phyloP scores from a whole-genome alignment of 2,888 invertebrate genomes.

The Bhutanitis thaidina region DNA sequence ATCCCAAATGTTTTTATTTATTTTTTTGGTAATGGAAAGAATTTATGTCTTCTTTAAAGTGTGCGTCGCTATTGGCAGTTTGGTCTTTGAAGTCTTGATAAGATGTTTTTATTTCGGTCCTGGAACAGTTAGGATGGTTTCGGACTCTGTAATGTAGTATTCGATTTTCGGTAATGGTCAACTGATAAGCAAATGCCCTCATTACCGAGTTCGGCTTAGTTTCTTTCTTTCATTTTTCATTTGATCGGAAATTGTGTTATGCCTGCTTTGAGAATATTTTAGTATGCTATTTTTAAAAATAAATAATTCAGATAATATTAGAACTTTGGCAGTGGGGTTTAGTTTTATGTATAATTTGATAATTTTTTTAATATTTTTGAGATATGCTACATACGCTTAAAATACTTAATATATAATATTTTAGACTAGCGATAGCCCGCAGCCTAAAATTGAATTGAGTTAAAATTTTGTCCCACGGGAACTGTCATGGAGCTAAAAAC shows the following conservation, averaged over 20 bases:
- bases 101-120: constrained; percentile 70
- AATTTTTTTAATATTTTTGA: too few relatives aligned
- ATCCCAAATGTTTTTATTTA: constrained; percentile 73
- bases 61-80: constrained; percentile 64
- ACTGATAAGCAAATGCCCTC: constrained; percentile 78
- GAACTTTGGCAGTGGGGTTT: too few relatives aligned
- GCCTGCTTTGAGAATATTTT: not conserved
- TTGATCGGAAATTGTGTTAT: constrained; percentile 27
- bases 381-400: too few relatives aligned
- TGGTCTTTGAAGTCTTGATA: constrained; percentile 57
- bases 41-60: constrained; percentile 72
- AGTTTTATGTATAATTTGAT: too few relatives aligned
- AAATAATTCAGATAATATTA: not conserved
- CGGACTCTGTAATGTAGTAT: constrained; percentile 75
- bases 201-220: constrained; percentile 67
- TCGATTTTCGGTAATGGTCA: constrained; percentile 80
- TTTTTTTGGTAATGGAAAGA: constrained; percentile 61
- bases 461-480: too few relatives aligned
- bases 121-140: constrained; percentile 48
- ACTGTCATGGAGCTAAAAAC: too few relatives aligned
- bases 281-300: constrained; percentile 8
- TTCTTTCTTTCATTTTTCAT: constrained; percentile 62
- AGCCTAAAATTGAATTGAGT: too few relatives aligned
- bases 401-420: too few relatives aligned
- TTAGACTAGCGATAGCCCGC: too few relatives aligned